phyloP scores from a whole-genome alignment of 2,888 invertebrate species.

The Hydropsyche betteni region DNA sequence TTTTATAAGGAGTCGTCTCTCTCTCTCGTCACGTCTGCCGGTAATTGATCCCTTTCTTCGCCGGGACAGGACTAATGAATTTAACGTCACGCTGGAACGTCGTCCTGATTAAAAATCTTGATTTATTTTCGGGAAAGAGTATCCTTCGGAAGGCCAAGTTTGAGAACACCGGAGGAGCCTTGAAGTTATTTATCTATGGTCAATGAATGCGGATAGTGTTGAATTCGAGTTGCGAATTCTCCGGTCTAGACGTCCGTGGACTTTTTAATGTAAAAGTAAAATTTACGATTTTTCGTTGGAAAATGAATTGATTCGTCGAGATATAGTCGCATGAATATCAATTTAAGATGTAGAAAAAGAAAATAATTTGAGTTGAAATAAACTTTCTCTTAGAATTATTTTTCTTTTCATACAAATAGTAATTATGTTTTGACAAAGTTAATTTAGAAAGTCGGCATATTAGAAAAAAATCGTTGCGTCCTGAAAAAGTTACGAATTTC shows the following conservation, averaged over 20 bases:
- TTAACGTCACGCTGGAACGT: conserved; percentile 16
- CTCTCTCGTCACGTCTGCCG: background rate
- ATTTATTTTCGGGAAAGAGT: background rate
- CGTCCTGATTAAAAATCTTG: conserved; percentile 27
- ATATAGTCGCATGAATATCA: too few species aligned
- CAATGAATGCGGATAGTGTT: too few species aligned
- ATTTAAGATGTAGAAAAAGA: background rate
- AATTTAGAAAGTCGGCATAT: too few species aligned
- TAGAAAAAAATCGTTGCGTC: background rate
- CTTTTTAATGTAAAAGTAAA: background rate
- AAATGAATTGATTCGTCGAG: background rate
- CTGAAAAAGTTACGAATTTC: conserved; percentile 1
- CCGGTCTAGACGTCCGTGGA: background rate
- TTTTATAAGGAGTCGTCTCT: background rate
- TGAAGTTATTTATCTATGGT: conserved; percentile 6
- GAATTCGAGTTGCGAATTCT: background rate
- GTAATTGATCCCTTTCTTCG: conserved; percentile 25
- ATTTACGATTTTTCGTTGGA: background rate
- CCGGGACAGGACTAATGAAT: conserved; percentile 8
- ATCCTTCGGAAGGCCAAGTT: background rate
- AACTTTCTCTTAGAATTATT: background rate
- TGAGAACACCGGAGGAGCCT: background rate
- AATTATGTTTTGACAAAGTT: conserved; percentile 3
- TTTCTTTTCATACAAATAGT: background rate
- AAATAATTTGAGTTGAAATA: conserved; percentile 8